phyloP scores from a whole-genome alignment of 2,797 vertebrate species.

The Paramormyrops hopkinsi region DNA sequence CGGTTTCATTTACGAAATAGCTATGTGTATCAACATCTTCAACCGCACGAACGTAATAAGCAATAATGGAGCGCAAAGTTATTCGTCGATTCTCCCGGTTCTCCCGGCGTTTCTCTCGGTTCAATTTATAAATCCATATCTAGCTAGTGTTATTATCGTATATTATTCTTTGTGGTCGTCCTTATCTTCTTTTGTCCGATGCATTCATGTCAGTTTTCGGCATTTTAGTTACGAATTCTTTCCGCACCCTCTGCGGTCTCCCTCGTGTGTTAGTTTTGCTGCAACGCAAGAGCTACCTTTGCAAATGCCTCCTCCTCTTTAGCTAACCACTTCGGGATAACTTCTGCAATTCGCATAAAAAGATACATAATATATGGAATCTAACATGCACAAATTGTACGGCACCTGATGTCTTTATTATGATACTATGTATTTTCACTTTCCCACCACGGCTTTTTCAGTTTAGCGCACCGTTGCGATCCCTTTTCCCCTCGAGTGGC shows the following conservation, averaged over 20 bases:
- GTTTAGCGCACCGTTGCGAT: conserved; percentile 75
- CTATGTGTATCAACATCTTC: neutral
- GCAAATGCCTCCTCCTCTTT: conserved; percentile 33
- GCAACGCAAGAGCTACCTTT: conserved; percentile 47
- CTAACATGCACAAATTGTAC: neutral
- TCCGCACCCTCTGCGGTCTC: conserved; percentile 34
- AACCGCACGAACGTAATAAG: neutral
- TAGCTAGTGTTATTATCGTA: neutral
- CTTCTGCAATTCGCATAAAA: neutral
- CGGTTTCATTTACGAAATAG: neutral
- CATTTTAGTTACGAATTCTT: conserved; percentile 22
- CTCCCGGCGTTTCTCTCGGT: neutral
- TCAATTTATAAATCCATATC: neutral
- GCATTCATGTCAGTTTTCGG: neutral
- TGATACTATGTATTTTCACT: conserved; percentile 49
- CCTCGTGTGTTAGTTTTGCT: conserved; percentile 52
- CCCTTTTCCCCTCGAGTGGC: conserved; percentile 72
- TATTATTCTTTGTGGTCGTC: neutral
- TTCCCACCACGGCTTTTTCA: conserved; percentile 58
- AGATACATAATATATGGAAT: neutral
- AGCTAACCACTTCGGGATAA: conserved; percentile 29
- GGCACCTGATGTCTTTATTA: conserved; percentile 13
- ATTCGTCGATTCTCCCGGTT: neutral
- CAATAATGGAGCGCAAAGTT: neutral
- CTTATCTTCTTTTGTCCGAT: neutral